Base-by-base conservation (phyloP, 2,888 invertebrate genomes). In the Eueremaeus valkanovi region DNA sequence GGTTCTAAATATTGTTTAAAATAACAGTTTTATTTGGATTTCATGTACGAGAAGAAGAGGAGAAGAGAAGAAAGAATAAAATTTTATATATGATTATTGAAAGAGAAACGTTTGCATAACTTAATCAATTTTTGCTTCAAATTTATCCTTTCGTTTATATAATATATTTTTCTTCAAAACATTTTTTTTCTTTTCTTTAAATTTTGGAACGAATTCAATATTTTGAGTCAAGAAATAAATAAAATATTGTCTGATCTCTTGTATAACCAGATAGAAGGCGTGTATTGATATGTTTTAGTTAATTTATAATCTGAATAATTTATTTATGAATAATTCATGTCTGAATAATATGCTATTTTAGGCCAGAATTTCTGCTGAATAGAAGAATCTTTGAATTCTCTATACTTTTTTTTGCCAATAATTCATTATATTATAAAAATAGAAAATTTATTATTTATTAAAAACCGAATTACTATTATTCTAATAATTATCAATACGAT, bases 371-470 rank as follows among this genome's bases (percentile, higher is more conserved):
- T 45, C 18, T 5, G 11, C 45, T 45, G 11, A 45, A 45, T 45
- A 36, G 5, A 45, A 45, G 45, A 18, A 40, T 40, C 40, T 40
- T 40, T 40, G 6, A 6, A 40, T 40, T 40, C 40, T 40, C 40
- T 40, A 40, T 11, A n/a, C n/a, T n/a, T n/a, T n/a, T n/a, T n/a
- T n/a, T n/a, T n/a, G n/a, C n/a, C n/a, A n/a, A n/a, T n/a, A n/a
- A n/a, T n/a, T n/a, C n/a, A n/a, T n/a, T n/a, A n/a, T n/a, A n/a
- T n/a, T n/a, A n/a, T n/a, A n/a, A n/a, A n/a, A n/a, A n/a, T n/a
- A n/a, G n/a, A n/a, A n/a, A n/a, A n/a, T n/a, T n/a, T 58, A 58
- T 58, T 24, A 58, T 24, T 58, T 58, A 58, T 58, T 58, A 24
- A 58, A 58, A 27, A 24, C 58, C 8, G 3, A 58, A 58, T 58